These are phyloP conservation scores for Rhadinocentrus ornatus DNA, from an alignment of 2,797 vertebrate species.

Conservation along the genomic window DNA sequence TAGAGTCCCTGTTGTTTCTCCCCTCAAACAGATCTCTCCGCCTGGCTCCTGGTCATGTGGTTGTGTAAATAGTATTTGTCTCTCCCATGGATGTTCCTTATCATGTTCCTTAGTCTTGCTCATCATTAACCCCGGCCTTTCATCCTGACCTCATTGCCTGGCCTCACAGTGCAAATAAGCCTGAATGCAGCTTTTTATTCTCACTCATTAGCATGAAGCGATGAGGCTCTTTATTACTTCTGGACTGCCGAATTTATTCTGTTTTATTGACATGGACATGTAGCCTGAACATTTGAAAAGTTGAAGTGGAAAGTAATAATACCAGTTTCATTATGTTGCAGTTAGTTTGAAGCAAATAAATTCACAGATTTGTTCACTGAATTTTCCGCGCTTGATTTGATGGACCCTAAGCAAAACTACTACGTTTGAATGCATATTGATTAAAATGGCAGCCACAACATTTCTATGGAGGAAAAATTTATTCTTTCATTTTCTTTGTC, in stretches of 20 bases:
- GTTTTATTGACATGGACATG: neutral
- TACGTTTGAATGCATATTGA: no score
- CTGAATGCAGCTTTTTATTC: slow-evolving; percentile 2
- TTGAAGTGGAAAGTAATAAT: neutral
- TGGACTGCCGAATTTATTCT: neutral
- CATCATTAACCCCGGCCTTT: slow-evolving; percentile 28
- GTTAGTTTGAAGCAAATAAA: neutral
- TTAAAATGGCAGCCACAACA: no score
- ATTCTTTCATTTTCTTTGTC: neutral
- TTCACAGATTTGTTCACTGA: neutral
- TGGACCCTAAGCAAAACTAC: no score
- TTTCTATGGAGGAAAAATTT: no score
- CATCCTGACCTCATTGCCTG: neutral
- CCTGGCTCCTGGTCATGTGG: neutral
- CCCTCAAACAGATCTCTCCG: neutral
- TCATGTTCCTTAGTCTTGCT: neutral
- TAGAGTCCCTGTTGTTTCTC: neutral
- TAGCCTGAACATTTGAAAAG: neutral
- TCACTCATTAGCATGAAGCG: slow-evolving; percentile 3
- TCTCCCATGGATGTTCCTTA: slow-evolving; percentile 8
- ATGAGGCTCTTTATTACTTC: slow-evolving; percentile 9
- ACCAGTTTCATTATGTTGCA: neutral
- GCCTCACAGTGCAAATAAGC: slow-evolving; percentile 26
- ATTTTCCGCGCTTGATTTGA: no score
- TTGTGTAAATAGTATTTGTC: neutral